Evolutionary conservation across 2,888 invertebrate genomes (phyloP), one percentile per base, ranked within the genome.

Genomic region (Elysia crispata): DNA sequence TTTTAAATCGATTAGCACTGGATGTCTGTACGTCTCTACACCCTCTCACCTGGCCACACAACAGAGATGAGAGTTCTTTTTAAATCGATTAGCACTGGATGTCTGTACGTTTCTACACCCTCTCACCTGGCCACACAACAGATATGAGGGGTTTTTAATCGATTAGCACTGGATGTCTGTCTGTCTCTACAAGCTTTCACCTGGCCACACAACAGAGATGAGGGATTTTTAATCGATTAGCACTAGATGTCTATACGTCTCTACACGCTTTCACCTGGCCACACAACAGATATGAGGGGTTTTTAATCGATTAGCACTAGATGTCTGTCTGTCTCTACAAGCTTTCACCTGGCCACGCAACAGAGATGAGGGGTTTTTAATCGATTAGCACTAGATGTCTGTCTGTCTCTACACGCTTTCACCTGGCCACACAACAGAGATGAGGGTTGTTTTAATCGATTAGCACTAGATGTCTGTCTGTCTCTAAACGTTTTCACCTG

Each of bases 131-230:
- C 18, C 1, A 23, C n/a, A 28, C 28, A 49, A 13, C 1, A 0
- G 33, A 41, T 18, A 8, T 62, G n/a, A n/a, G n/a, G n/a, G n/a
- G n/a, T n/a, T n/a, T n/a, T n/a, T n/a, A 25, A 15, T n/a, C 18
- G n/a, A n/a, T 54, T 1, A 20, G 23, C 67, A 67, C 6, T 23
- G 31, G 20, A 67, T n/a, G n/a, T n/a, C n/a, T n/a, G n/a, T n/a
- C n/a, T n/a, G n/a, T n/a, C n/a, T n/a, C n/a, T n/a, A n/a, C 18
- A 86, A 81, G 0, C 81, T 81, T 1, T 77, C 62, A 18, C 89
- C 89, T 88, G 77, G n/a, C 77, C 62, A 66, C 6, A 50, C 33
- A 67, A 11, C 11, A 11, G 41, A 41, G 11, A 60, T 54, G 54
- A 41, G 30, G 25, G 0, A 20, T 28, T 31, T 54, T 25, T 73